Evolutionary conservation across 2,113 vertebrate species (phyloP).

Genomic region (Macrotis lagotis): DNA sequence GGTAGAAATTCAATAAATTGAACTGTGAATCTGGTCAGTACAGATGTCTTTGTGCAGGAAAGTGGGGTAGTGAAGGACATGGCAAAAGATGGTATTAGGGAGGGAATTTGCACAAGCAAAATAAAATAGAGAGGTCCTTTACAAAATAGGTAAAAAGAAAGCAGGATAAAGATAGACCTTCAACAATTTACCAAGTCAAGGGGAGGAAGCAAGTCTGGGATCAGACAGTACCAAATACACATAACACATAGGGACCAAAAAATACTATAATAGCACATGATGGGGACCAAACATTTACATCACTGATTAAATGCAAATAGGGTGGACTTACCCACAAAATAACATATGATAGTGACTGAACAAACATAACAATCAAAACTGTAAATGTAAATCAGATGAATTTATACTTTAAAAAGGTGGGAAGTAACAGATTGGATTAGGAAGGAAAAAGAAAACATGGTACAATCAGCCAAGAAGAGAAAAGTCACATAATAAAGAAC

Average conservation of each 20-base stretch:
- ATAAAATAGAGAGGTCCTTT: background rate
- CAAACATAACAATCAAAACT: no score
- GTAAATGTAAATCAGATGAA: background rate
- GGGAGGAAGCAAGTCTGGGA: background rate
- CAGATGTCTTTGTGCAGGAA: background rate
- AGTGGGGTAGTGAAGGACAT: background rate
- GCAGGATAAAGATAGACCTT: background rate
- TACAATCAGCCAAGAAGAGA: background rate
- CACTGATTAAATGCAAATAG: background rate
- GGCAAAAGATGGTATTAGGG: background rate
- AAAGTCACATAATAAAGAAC: background rate
- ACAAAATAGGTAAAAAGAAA: background rate
- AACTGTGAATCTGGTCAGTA: background rate
- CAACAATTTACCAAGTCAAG: background rate
- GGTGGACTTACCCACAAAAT: no score
- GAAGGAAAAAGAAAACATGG: background rate
- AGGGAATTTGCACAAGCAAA: background rate
- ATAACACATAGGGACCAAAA: background rate
- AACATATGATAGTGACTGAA: no score
- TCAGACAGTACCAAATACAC: background rate
- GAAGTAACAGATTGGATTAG: background rate
- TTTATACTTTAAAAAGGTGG: background rate
- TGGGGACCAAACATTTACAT: background rate
- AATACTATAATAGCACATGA: background rate
- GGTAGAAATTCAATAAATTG: background rate